Percentiles rank a stretch among this genome's conserved stretches.
These are phyloP conservation scores for Oplegnathus fasciatus DNA, from an alignment of 2,113 vertebrate species.

Conservation along the genomic window DNA sequence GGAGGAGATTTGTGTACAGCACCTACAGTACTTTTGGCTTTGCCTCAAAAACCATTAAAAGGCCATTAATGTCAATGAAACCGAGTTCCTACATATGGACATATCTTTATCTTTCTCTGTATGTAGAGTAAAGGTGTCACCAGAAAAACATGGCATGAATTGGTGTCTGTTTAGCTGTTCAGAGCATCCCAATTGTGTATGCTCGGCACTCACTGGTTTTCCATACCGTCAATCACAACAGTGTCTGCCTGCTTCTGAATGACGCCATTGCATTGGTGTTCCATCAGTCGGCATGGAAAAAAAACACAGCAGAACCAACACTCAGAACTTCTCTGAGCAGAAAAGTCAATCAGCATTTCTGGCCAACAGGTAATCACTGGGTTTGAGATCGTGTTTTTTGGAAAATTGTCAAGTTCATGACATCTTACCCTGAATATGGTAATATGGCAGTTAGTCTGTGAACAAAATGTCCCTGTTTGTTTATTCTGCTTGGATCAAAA, in stretches of 20 bases:
- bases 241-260: too few relatives aligned
- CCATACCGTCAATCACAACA: too few relatives aligned
- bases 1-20: neutral
- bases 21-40: neutral
- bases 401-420: neutral
- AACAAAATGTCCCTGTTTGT: too few relatives aligned
- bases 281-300: neutral
- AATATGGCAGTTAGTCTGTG: too few relatives aligned
- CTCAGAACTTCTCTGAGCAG: too few relatives aligned
- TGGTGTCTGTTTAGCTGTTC: too few relatives aligned
- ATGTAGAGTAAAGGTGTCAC: neutral
- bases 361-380: neutral
- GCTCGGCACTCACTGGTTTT: too few relatives aligned
- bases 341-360: too few relatives aligned
- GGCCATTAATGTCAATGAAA: neutral
- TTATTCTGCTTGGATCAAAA: neutral
- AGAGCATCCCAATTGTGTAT: too few relatives aligned
- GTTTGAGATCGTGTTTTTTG: neutral
- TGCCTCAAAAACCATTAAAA: too few relatives aligned
- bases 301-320: neutral
- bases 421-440: neutral
- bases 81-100: neutral
- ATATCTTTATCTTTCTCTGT: neutral
- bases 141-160: neutral
- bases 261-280: neutral